Evolutionary conservation across 2,113 vertebrate species (phyloP), one percentile per base, ranked within the genome.

Genomic region (Pelusios castaneus): DNA sequence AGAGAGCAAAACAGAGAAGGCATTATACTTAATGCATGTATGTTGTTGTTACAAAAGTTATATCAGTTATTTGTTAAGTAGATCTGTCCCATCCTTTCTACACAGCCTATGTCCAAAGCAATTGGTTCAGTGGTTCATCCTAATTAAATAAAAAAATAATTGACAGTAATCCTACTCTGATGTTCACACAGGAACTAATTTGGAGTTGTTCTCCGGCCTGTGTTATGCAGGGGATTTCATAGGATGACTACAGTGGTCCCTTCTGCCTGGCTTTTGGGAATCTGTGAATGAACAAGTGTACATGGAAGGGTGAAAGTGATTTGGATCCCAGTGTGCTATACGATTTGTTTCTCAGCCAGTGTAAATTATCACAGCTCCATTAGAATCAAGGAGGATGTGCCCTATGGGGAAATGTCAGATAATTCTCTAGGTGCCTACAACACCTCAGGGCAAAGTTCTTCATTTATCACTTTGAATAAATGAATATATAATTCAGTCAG

Each of bases 281-380:
- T 63, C 60, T 63, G 31, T 17, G 31, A 63, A 31, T 34, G 31
- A 34, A 63, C 60, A 58, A 58, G 25, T 12, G 25, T 58, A 67
- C 21, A 41, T 11, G 8, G 67, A 80, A 79, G 89, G 27, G 54
- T 52, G 34, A 45, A 87, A 89, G 49, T 60, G 77, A 80, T 0
- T 0, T 0, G 0, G 47, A 56, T 43, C 1, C 24, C 75, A 47
- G 3, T 24, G 7, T n/a, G n/a, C 25, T 31, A 27, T 16, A 45
- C 25, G 13, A 25, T 25, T 31, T 51, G 77, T 29, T 67, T 67
- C 34, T 67, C n/a, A 67, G 34, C 63, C 17, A 5, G 16, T 51
- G 10, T 51, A 29, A 49, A 17, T 49, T 51, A 8, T 31, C 75
- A 16, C 22, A 73, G 4, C 14, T 47, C 16, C 77, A 79, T 51